Conservation (phyloP, 2,888 invertebrate genomes). For the Agapetus fuscipes region DNA sequence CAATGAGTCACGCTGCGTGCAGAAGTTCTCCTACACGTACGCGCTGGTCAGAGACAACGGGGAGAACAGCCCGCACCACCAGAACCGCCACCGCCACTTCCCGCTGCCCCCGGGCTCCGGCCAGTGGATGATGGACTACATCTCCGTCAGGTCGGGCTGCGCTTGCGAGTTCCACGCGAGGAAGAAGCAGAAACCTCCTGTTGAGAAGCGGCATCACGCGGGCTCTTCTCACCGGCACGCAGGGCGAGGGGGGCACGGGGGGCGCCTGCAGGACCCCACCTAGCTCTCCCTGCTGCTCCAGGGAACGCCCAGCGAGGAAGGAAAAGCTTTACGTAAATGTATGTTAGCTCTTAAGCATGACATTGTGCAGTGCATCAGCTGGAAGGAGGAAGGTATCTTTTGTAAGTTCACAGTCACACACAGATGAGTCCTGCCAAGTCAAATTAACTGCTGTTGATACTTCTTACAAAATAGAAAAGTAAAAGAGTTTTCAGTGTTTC, state of each 20-base stretch:
- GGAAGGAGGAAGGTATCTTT: too few species aligned
- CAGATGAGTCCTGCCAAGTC: too few species aligned
- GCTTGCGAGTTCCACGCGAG: conserved; percentile 57
- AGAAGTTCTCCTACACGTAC: conserved; percentile 75
- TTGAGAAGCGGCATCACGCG: background rate
- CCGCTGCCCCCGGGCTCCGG: conserved; percentile 40
- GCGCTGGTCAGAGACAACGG: conserved; percentile 63
- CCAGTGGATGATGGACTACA: conserved; percentile 73
- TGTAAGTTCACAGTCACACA: too few species aligned
- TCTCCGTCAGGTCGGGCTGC: conserved; percentile 74
- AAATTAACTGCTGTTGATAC: too few species aligned
- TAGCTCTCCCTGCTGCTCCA: conserved; percentile 1
- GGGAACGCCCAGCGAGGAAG: too few species aligned
- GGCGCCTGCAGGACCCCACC: background rate
- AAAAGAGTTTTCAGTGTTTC: too few species aligned
- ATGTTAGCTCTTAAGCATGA: too few species aligned
- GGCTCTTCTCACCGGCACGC: too few species aligned
- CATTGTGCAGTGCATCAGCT: too few species aligned
- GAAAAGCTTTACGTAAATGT: too few species aligned
- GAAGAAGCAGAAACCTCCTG: conserved; percentile 1
- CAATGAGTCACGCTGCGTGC: conserved; percentile 68
- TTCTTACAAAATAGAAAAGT: too few species aligned
- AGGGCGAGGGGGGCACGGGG: too few species aligned
- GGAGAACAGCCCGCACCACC: conserved; percentile 28
- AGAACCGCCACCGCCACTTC: conserved; percentile 30